Evolutionary conservation across 2,797 vertebrate genomes (phyloP).

Genomic region (Myiothlypis coronata): DNA sequence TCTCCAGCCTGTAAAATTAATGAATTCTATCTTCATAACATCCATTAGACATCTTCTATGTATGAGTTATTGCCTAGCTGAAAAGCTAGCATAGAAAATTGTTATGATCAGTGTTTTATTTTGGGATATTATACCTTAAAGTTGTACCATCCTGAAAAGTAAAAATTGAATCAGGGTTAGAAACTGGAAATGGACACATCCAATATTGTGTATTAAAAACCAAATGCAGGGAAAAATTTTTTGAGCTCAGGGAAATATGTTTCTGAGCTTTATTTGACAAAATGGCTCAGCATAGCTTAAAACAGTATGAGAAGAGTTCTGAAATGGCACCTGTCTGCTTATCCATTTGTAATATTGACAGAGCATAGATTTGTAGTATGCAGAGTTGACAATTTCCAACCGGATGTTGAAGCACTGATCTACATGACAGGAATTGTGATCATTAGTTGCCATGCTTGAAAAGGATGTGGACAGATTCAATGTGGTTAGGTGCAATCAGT

Average conservation of each 20-base stretch:
- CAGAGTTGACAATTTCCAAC: slow-evolving; percentile 65
- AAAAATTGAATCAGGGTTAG: not conserved
- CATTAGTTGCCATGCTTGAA: slow-evolving; percentile 49
- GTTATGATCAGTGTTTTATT: not conserved
- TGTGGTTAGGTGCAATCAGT: slow-evolving; percentile 64
- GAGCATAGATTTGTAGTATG: slow-evolving; percentile 53
- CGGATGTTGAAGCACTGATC: slow-evolving; percentile 33
- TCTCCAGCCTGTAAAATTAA: not conserved
- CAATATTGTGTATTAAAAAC: not conserved
- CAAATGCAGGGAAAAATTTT: not conserved
- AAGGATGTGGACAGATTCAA: slow-evolving; percentile 55
- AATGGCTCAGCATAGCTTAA: not conserved
- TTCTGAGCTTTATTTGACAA: slow-evolving; percentile 3
- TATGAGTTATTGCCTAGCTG: not conserved
- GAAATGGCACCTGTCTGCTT: slow-evolving; percentile 46
- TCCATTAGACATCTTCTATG: rapidly evolving
- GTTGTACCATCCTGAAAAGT: not conserved
- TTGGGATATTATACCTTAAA: not conserved
- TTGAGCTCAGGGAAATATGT: not conserved
- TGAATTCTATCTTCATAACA: not conserved
- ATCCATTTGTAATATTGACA: slow-evolving; percentile 56
- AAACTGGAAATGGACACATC: not conserved
- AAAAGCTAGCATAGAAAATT: not conserved
- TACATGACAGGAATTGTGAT: slow-evolving; percentile 52
- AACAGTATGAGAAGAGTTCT: not conserved